These are phyloP conservation scores for Arnoldichthys spilopterus DNA, from an alignment of 2,797 vertebrate genomes.

Conservation along the genomic window DNA sequence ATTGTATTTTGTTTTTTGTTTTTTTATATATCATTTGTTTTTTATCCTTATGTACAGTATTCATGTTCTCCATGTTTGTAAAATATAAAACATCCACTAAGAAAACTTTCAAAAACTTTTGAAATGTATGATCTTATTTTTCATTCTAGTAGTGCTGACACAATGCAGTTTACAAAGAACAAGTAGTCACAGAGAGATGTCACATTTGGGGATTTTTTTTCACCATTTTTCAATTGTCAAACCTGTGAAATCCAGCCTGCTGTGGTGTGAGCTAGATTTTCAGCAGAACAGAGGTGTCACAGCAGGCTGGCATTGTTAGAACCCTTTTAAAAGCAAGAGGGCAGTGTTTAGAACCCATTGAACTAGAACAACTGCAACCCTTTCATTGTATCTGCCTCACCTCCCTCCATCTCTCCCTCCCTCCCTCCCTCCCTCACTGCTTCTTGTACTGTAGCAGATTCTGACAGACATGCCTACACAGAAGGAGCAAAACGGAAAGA, in stretches of 20 bases:
- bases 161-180: neutral
- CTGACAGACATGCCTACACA: slow-evolving; percentile 17
- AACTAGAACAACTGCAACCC: neutral
- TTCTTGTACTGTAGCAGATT: slow-evolving; percentile 13
- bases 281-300: neutral
- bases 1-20: no score
- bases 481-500: slow-evolving; percentile 12
- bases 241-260: neutral
- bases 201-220: neutral
- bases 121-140: neutral
- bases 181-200: neutral
- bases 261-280: neutral
- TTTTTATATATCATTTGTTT: no score
- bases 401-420: neutral
- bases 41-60: no score
- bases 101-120: neutral
- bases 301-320: neutral
- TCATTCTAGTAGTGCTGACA: neutral
- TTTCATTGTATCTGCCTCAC: neutral
- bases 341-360: no score
- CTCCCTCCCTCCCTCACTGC: neutral
- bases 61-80: neutral
- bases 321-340: no score
- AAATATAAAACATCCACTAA: neutral
- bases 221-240: neutral